These are phyloP conservation scores for Cosmorhoe ocellata DNA, from an alignment of 2,888 invertebrate species.

Conservation along the genomic window DNA sequence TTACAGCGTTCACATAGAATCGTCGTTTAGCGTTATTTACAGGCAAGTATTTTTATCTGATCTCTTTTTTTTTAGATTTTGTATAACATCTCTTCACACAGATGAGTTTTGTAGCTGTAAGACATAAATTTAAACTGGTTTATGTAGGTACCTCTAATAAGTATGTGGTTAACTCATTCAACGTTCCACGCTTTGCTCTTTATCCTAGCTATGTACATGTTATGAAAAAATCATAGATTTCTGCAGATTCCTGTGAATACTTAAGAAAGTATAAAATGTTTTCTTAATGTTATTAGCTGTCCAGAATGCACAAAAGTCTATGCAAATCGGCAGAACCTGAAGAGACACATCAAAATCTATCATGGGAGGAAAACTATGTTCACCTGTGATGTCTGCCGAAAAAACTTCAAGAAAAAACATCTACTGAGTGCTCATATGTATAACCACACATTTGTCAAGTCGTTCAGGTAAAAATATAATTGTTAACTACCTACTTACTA, in stretches of 20 bases:
- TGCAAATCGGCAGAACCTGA: constrained; percentile 79
- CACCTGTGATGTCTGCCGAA: constrained; percentile 74
- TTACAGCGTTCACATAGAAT: constrained; percentile 67
- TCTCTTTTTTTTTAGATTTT: too few species aligned
- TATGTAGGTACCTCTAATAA: too few species aligned
- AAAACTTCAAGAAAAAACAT: constrained; percentile 80
- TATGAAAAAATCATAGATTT: too few species aligned
- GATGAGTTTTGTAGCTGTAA: too few species aligned
- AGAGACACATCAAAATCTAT: constrained; percentile 82
- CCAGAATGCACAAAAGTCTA: constrained; percentile 76
- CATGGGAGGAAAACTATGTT: constrained; percentile 63
- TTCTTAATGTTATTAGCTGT: constrained; percentile 52
- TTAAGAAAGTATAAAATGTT: too few species aligned
- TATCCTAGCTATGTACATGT: too few species aligned
- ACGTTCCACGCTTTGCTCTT: too few species aligned
- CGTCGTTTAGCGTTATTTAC: constrained; percentile 51
- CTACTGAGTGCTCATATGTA: constrained; percentile 82
- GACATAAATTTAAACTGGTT: too few species aligned
- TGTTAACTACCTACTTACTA: too few species aligned
- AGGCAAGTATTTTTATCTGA: constrained; percentile 49
- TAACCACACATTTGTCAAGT: constrained; percentile 75
- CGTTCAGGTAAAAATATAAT: constrained; percentile 66
- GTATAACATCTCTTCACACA: too few species aligned
- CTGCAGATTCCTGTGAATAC: too few species aligned
- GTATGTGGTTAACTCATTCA: too few species aligned